Base-by-base conservation (phyloP, 92 coral and sea anemone species). In the Scolanthus callimorphus region DNA sequence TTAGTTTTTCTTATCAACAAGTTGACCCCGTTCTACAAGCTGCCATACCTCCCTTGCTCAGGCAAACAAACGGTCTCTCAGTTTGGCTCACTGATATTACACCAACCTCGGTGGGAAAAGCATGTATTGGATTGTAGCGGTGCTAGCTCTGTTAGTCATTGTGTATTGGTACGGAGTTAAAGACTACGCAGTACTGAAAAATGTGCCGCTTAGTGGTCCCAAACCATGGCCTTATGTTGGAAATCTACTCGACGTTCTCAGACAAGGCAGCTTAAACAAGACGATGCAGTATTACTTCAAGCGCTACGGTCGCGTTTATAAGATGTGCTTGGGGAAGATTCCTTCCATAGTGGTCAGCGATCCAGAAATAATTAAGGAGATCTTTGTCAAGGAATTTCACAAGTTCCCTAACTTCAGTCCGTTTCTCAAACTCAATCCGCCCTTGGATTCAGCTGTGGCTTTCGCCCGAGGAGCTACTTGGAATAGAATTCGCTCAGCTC, bases 191-290 rank as follows among this genome's bases (percentile, higher is more conserved):
- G 15, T 79, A 23, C 60, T 84, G 20, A 48, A 72, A 2, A 37
- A 51, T 38, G 64, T 81, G 0, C 65, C 74, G 0, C 70, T 73
- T 24, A 84, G 65, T 86, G n/a, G n/a, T n/a, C n/a, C n/a, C n/a
- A n/a, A n/a, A n/a, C n/a, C n/a, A n/a, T n/a, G n/a, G n/a, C n/a
- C 91, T 3, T 84, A 71, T 67, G 22, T 84, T 3, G 91, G 91
- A 2, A 84, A 74, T 57, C 60, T 84, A 17, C 70, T 41, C 22
- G 86, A 84, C 25, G 55, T 84, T 2, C 45, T 62, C 29, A 64
- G 57, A 53, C 65, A 80, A 51, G 92, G 92, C n/a, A n/a, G n/a
- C n/a, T 17, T 80, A 39, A 86, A 85, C n/a, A 82, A 74, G 38
- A 74, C 70, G 83, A 38, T 80, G 3, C 4, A 72, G 61, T 69